Base-by-base conservation (phyloP, 2,113 vertebrate species). In the Hucho hucho region DNA sequence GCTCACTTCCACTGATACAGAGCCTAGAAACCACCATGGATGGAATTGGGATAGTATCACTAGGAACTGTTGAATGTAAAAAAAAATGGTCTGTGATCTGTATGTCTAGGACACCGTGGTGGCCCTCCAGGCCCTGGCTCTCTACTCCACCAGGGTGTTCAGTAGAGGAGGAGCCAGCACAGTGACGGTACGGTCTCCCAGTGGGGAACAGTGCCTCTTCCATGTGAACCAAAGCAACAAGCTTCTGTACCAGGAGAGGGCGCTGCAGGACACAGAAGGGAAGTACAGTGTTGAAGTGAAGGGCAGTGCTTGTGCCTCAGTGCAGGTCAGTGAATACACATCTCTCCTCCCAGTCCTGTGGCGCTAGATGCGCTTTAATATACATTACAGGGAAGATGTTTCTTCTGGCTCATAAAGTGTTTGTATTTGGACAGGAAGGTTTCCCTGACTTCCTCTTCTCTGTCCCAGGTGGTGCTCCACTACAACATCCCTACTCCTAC, bases 181-280 rank as follows among this genome's bases (percentile, higher is more conserved):
- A 56, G 91, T 93, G 67, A 83, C 79, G 3, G 83, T 92, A 32
- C 82, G 72, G 76, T 79, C 90, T 74, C 79, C 83, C 29, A 84
- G 64, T 5, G 75, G 28, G 1, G 85, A 91, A 63, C 81, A 81
- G 81, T 49, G 90, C 63, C 59, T 71, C 2, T 95, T 98, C 79
- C 84, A 88, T 0, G 89, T 98, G 67, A 90, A 93, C 25, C 49
- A 90, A 11, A 53, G 56, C 75, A 97, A 96, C 86, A 93, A 93
- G 47, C 89, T 97, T 66, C 86, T 97, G 69, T 93, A 96, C 5
- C 97, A 98, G 79, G 93, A 94, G 11, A 22, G 79, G 65, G 0
- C 56, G 14, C 79, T 95, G 73, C 79, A 90, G 26, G 64, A 53
- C 9, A 74, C 94, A 59, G 91, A 93, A 0, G 92, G 91, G 20